Evolutionary conservation across 2,888 invertebrate genomes (phyloP).

Genomic region (Dugesia japonica): DNA sequence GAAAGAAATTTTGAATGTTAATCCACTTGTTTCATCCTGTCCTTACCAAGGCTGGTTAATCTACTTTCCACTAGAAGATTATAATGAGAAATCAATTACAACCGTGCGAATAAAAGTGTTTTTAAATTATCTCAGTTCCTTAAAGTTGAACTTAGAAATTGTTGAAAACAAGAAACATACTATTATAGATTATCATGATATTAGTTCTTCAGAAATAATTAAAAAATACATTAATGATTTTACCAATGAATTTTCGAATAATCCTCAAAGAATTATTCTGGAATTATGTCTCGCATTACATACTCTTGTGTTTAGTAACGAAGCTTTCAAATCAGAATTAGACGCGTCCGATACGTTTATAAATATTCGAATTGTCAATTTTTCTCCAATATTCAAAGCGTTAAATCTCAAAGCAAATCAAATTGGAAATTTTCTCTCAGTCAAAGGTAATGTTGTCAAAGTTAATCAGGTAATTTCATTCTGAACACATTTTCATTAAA

Average conservation of each 20-base stretch:
- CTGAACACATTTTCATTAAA: too few relatives aligned
- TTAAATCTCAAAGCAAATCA: constrained; percentile 51
- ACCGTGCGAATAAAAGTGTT: constrained; percentile 12
- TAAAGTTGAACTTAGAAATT: background rate
- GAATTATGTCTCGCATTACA: background rate
- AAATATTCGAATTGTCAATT: background rate
- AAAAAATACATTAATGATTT: background rate
- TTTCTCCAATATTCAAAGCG: constrained; percentile 34
- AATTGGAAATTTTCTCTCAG: constrained; percentile 62
- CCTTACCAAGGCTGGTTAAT: constrained; percentile 56
- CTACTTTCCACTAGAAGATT: constrained; percentile 61
- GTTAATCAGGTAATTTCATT: constrained; percentile 61
- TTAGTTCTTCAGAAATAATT: background rate
- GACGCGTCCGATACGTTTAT: background rate
- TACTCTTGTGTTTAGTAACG: background rate
- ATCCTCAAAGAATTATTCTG: background rate
- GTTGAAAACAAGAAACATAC: background rate
- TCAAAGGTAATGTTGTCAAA: constrained; percentile 69
- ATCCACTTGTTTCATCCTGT: background rate
- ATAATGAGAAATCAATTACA: constrained; percentile 17
- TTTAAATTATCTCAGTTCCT: background rate
- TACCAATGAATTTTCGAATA: background rate
- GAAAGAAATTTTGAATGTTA: too few relatives aligned
- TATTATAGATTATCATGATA: background rate
- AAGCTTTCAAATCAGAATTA: background rate